phyloP scores from a whole-genome alignment of 1,140 invertebrate species.

The Bombus haemorrhoidalis region DNA sequence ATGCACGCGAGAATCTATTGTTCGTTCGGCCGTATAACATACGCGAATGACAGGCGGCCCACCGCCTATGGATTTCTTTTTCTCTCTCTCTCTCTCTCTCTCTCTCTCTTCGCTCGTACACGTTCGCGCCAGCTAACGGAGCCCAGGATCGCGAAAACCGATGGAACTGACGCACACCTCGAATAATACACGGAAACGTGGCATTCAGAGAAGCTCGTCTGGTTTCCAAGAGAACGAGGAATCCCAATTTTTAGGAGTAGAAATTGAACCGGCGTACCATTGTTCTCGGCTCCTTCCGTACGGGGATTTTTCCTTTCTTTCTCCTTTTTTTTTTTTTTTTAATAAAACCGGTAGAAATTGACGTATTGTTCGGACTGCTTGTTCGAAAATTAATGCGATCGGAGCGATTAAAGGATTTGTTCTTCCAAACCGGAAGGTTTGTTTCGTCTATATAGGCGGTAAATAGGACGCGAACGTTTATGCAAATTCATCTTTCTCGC shows the following conservation, averaged over 20 bases:
- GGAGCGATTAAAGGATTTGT: too few species aligned
- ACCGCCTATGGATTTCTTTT: not conserved
- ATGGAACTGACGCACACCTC: constrained; percentile 25
- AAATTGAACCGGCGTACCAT: not conserved
- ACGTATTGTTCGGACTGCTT: not conserved
- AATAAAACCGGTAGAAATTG: not conserved
- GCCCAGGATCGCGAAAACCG: constrained; percentile 20
- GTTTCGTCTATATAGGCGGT: not conserved
- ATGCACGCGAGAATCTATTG: constrained; percentile 20
- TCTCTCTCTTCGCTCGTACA: not conserved
- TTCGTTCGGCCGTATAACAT: not conserved
- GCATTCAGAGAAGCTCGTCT: not conserved
- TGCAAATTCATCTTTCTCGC: too few species aligned
- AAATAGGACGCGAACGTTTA: too few species aligned
- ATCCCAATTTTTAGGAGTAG: not conserved
- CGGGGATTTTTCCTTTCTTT: not conserved
- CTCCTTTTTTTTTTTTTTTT: not conserved
- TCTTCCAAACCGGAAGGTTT: too few species aligned
- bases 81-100: too few species aligned
- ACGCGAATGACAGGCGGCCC: not conserved
- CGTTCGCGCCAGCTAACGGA: too few species aligned
- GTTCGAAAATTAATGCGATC: not conserved
- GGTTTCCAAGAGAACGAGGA: not conserved
- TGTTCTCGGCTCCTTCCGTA: not conserved
- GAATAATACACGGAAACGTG: not conserved